phyloP scores from a whole-genome alignment of 2,797 vertebrate species.

The Hydrophis major region DNA sequence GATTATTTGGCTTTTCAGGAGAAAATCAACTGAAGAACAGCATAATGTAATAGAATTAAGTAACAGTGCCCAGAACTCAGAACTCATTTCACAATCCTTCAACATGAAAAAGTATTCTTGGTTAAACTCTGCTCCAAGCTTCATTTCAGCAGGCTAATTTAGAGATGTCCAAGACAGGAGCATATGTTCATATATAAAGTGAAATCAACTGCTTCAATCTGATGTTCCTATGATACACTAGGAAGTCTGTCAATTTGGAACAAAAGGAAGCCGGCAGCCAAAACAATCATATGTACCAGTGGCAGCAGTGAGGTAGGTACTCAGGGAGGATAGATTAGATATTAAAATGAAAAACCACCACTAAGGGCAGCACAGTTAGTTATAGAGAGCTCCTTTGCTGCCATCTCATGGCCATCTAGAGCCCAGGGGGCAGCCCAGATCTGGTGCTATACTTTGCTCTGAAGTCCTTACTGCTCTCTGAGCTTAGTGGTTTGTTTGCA shows the following conservation, averaged over 20 bases:
- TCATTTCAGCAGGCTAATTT: not conserved
- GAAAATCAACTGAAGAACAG: not conserved
- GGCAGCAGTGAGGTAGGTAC: not conserved
- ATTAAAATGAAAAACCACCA: not conserved
- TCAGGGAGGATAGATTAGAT: not conserved
- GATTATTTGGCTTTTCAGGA: not conserved
- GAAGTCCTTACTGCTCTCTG: not conserved
- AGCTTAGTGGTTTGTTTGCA: not conserved
- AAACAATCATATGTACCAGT: not conserved
- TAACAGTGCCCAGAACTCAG: not conserved
- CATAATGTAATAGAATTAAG: not conserved
- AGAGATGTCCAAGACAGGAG: not conserved
- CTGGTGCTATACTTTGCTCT: not conserved
- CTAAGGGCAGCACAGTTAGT: not conserved
- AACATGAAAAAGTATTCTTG: not conserved
- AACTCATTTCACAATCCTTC: not conserved
- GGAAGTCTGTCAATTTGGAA: not conserved
- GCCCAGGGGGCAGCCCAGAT: not conserved
- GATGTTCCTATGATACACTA: not conserved
- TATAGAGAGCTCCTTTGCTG: not conserved
- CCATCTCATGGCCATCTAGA: not conserved
- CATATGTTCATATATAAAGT: not conserved
- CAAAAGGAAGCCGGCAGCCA: not conserved
- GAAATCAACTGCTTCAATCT: not conserved
- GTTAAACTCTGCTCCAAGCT: not conserved